Evolutionary conservation across 2,888 invertebrate genomes (phyloP).

Genomic region (Habroteleia sp.): DNA sequence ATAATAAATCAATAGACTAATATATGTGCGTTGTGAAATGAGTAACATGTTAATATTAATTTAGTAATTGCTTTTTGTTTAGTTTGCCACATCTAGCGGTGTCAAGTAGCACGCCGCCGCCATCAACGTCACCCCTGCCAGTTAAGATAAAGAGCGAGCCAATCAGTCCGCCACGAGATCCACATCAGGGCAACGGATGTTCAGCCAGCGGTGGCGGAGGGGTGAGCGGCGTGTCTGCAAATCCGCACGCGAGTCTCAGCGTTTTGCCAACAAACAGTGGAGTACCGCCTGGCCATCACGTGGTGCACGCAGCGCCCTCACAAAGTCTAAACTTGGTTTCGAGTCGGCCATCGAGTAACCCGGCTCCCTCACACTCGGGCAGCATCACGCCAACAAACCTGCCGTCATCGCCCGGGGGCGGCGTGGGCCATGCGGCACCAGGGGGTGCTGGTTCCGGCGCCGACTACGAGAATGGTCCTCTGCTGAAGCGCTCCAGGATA

Average conservation of each 20-base stretch:
- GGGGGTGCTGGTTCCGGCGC: constrained; percentile 80
- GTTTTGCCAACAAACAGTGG: constrained; percentile 76
- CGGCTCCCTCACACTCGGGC: constrained; percentile 83
- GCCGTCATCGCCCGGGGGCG: constrained; percentile 85
- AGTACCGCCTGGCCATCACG: constrained; percentile 75
- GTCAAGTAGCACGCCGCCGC: constrained; percentile 89
- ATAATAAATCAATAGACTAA: background rate
- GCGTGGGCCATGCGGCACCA: constrained; percentile 75
- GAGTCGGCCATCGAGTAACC: constrained; percentile 78
- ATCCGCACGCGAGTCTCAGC: constrained; percentile 78
- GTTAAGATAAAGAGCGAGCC: constrained; percentile 97
- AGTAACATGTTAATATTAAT: no score
- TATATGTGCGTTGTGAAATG: no score
- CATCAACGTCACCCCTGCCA: constrained; percentile 89
- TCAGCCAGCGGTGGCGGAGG: constrained; percentile 74
- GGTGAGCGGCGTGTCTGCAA: background rate
- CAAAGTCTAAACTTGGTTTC: constrained; percentile 78
- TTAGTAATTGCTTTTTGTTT: no score
- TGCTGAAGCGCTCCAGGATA: constrained; percentile 92
- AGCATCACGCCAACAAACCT: constrained; percentile 92
- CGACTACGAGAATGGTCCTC: constrained; percentile 86
- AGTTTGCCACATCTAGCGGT: constrained; percentile 90
- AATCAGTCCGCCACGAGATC: constrained; percentile 95
- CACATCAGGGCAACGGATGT: constrained; percentile 82
- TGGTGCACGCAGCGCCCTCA: constrained; percentile 72